Conservation (phyloP, 2,888 invertebrate species). For the Pollenia labialis region DNA sequence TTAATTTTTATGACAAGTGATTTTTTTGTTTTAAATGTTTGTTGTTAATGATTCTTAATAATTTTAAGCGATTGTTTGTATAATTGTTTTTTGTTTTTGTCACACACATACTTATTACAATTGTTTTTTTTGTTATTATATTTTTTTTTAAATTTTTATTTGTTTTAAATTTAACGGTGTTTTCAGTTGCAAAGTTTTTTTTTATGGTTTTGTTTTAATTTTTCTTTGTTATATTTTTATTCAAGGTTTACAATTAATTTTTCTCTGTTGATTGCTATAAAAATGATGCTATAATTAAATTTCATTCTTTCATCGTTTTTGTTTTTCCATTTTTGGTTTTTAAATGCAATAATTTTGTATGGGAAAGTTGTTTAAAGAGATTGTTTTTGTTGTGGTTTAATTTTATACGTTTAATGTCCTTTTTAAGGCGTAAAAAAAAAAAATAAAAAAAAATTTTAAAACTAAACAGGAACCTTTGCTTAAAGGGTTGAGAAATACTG, state of each 20-base stretch:
- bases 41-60: constrained; percentile 46
- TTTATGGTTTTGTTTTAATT: constrained; percentile 20
- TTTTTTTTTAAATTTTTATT: constrained; percentile 57
- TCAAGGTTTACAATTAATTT: constrained; percentile 38
- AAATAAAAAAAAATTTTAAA: constrained; percentile 33
- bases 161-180: constrained; percentile 74
- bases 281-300: constrained; percentile 75
- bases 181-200: constrained; percentile 72
- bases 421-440: neutral
- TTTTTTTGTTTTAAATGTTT: constrained; percentile 30
- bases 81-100: constrained; percentile 56
- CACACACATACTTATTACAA: constrained; percentile 58
- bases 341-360: constrained; percentile 71
- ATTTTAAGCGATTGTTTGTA: constrained; percentile 65
- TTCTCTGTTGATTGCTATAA: constrained; percentile 75
- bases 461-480: constrained; percentile 72
- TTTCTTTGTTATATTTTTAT: constrained; percentile 31
- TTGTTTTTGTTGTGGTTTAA: constrained; percentile 55
- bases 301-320: constrained; percentile 22
- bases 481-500: constrained; percentile 69
- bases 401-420: constrained; percentile 3
- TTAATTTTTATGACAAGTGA: constrained; percentile 1
- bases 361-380: constrained; percentile 67
- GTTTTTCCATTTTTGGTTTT: constrained; percentile 35
- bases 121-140: constrained; percentile 45